Evolutionary conservation across 2,888 invertebrate genomes (phyloP), one percentile per base, ranked within the genome.

Genomic region (Trilocha varians): DNA sequence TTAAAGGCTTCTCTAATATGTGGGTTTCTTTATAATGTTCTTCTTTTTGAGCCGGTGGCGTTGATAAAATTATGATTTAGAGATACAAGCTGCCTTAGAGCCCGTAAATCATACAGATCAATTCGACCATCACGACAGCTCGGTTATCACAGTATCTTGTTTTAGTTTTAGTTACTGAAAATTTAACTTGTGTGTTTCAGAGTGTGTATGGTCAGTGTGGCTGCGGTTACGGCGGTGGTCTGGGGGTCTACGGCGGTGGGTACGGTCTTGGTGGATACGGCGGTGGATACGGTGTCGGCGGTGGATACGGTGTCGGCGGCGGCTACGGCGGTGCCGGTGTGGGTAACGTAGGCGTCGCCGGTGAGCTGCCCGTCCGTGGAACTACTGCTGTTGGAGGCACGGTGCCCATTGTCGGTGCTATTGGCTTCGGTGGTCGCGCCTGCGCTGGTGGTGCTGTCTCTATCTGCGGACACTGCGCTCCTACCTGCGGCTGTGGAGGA

Each of bases 271-370:
- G 43, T 3, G 44, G 52, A 0, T 55, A 53, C 34, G 55, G 50
- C 9, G 50, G 52, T 3, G 45, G 18, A 8, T 13, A 25, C 32
- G 38, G 36, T 16, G 13, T 14, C 5, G 36, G 34, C 36, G 34
- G 13, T 14, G 35, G 35, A 4, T 34, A 34, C n/a, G 39, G 39
- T 32, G 9, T 48, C 40, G 36, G 40, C 38, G 32, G 45, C 9
- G 49, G 49, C 36, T 61, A 57, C 47, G 61, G 59, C 34, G 59
- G 59, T 16, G 42, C 42, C 13, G 65, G 67, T 18, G 46, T 54
- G 41, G 64, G 61, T 33, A 59, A 47, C 6, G 51, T 62, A 3
- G 48, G 53, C 5, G 57, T 5, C 38, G 55, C 13, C 49, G 53
- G 59, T 3, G 54, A 59, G 40, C 44, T 59, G 40, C 48, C 44